phyloP scores from a whole-genome alignment of 2,113 vertebrate species.

The Boulengeromyrus knoepffleri region DNA sequence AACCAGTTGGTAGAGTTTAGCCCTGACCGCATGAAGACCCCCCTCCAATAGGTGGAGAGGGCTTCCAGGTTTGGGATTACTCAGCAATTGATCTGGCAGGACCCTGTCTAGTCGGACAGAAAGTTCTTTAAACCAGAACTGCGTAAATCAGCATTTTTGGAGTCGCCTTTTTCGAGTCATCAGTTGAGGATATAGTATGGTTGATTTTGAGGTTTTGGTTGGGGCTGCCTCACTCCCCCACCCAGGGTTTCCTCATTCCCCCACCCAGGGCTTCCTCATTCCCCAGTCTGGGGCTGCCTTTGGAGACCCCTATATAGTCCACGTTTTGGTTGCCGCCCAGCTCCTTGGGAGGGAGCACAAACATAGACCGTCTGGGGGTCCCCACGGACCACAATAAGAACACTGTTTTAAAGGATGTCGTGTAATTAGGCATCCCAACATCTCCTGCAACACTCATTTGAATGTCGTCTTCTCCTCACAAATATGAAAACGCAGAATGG shows the following conservation, averaged over 20 bases:
- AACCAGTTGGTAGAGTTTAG: not conserved
- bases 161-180: not conserved
- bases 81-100: not conserved
- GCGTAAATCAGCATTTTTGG: not conserved
- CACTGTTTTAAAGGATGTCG: not conserved
- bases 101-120: not conserved
- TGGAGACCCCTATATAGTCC: not conserved
- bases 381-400: not conserved
- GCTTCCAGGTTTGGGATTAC: not conserved
- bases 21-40: not conserved
- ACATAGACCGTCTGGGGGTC: not conserved
- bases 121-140: no score
- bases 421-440: slow-evolving; percentile 51
- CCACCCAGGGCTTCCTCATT: not conserved
- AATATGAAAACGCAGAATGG: slow-evolving; percentile 70
- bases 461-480: slow-evolving; percentile 60
- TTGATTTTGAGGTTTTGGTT: not conserved
- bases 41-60: not conserved
- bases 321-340: not conserved
- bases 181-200: not conserved
- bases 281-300: not conserved
- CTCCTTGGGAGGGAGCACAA: not conserved
- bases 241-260: no score
- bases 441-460: slow-evolving; percentile 53
- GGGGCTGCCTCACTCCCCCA: no score